Evolutionary conservation across 2,113 vertebrate genomes (phyloP), one percentile per base, ranked within the genome.

Genomic region (Anser brachyrhynchus): DNA sequence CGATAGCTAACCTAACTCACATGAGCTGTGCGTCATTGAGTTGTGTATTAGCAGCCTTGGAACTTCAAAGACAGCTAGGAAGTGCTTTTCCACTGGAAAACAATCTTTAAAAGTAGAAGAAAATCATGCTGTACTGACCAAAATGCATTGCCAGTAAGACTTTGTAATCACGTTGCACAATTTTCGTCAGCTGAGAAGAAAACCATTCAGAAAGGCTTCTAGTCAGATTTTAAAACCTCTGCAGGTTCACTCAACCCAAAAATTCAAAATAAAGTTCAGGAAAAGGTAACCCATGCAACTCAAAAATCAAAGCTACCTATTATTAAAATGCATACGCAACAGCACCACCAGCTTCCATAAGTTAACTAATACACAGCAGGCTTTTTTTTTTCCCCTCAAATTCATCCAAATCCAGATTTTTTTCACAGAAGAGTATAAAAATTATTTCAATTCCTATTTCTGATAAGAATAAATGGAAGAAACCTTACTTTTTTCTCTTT

Each of bases 51-150:
- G 22, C 49, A 64, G 55, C 86, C 28, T 55, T 39, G 17, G 61
- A 74, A 59, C 69, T 67, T 66, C 49, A 33, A 25, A 69, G 62
- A 55, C n/a, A 82, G 62, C 52, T 81, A 23, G 0, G 35, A 87
- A 69, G 58, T 76, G 88, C 79, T 92, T 77, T 81, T 72, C 77
- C 87, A 77, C 74, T 91, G 66, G 82, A 75, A 96, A 95, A 85
- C 13, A 2, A 22, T 13, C 65, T 61, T 78, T 67, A 51, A 67
- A 51, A 75, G 43, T 3, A 72, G 37, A 73, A 66, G 26, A 75
- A 84, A 82, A 89, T 23, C 17, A 15, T 52, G 31, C 31, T 79
- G 74, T 49, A 54, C 49, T 70, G 77, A 84, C 89, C 84, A 66
- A 73, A 93, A 49, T 22, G 43, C 39, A 46, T 70, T 62, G 74